Evolutionary conservation across 2,797 vertebrate genomes (phyloP).

Genomic region (Gorsachius magnificus): DNA sequence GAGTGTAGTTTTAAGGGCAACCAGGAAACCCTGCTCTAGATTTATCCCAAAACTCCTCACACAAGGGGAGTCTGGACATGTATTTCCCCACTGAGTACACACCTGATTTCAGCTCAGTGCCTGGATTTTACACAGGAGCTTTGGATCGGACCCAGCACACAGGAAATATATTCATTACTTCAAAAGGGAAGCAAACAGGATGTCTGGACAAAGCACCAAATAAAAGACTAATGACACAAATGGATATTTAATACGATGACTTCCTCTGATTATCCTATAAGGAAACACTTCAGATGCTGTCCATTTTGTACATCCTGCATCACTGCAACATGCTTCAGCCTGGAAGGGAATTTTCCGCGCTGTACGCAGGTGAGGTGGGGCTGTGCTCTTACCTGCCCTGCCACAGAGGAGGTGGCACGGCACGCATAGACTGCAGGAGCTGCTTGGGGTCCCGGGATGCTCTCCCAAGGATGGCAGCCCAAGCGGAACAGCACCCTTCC

Average conservation of each 20-base stretch:
- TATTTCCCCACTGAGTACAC: neutral
- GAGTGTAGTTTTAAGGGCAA: neutral
- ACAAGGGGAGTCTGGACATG: neutral
- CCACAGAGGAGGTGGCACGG: neutral
- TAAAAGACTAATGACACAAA: slow-evolving; percentile 68
- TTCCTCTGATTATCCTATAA: slow-evolving; percentile 68
- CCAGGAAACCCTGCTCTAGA: neutral
- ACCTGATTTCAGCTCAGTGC: neutral
- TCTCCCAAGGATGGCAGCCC: neutral
- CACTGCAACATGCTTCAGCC: neutral
- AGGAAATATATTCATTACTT: slow-evolving; percentile 59
- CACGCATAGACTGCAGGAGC: fast-evolving
- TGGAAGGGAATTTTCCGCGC: slow-evolving; percentile 3
- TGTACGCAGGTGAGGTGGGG: neutral
- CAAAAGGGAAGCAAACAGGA: slow-evolving; percentile 66
- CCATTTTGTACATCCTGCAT: slow-evolving; percentile 57
- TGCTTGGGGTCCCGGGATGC: neutral
- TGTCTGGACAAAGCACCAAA: slow-evolving; percentile 69
- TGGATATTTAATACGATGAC: slow-evolving; percentile 70
- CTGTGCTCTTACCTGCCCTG: neutral
- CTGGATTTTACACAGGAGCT: neutral
- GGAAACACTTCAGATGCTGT: slow-evolving; percentile 65
- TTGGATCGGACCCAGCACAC: neutral
- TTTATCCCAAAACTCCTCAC: neutral
- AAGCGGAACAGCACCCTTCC: neutral